Evolutionary conservation across 2,888 invertebrate species (phyloP).

Genomic region (Argynnis bischoffii): DNA sequence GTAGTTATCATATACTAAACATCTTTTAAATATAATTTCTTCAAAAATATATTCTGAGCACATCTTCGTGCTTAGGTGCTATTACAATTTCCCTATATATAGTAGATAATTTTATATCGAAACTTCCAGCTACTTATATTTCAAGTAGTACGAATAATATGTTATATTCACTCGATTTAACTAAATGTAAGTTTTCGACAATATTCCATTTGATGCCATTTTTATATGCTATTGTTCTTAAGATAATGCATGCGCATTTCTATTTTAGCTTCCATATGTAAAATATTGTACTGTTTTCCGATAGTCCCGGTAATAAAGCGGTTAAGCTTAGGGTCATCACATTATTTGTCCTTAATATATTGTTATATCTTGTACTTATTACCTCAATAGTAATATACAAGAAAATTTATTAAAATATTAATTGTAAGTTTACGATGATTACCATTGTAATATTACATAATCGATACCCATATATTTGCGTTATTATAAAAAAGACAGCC

Average conservation of each 20-base stretch:
- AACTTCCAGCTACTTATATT: too few relatives aligned
- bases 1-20: too few relatives aligned
- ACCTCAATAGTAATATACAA: conserved; percentile 1
- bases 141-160: too few relatives aligned
- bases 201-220: conserved; percentile 17
- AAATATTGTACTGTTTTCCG: conserved; percentile 29
- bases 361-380: conserved; percentile 1
- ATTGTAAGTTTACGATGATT: background rate
- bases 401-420: background rate
- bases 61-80: too few relatives aligned
- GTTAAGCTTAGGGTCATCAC: conserved; percentile 20
- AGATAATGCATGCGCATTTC: conserved; percentile 29
- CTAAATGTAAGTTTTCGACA: conserved; percentile 11
- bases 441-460: background rate
- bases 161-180: background rate
- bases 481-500: too few relatives aligned
- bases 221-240: conserved; percentile 19
- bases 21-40: too few relatives aligned
- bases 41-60: too few relatives aligned
- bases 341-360: conserved; percentile 20
- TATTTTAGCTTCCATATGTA: conserved; percentile 28
- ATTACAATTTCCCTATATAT: too few relatives aligned
- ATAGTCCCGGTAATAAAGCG: conserved; percentile 26
- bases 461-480: too few relatives aligned
- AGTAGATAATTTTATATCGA: too few relatives aligned